Evolutionary conservation across 2,888 invertebrate genomes (phyloP).

Genomic region (Metellina segmentata): DNA sequence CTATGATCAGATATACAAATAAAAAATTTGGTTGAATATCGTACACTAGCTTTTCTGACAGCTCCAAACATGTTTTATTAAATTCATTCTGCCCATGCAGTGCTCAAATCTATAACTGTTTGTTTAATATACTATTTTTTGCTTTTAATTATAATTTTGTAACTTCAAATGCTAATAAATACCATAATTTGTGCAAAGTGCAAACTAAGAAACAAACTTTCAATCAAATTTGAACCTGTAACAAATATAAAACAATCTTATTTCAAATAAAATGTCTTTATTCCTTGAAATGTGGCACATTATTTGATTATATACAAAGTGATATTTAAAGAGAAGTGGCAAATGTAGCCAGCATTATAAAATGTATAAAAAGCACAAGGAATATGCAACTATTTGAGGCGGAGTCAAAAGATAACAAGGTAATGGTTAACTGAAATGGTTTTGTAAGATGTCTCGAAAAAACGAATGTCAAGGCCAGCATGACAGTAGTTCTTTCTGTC

Average conservation of each 20-base stretch:
- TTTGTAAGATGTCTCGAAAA: not conserved
- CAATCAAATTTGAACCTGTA: no score
- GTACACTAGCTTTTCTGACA: no score
- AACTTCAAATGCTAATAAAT: no score
- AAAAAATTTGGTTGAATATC: no score
- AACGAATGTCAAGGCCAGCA: conserved; percentile 19
- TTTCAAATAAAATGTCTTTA: conserved; percentile 60
- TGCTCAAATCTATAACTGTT: no score
- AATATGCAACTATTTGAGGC: conserved; percentile 8
- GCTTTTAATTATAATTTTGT: no score
- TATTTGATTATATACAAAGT: conserved; percentile 70
- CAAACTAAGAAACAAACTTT: no score
- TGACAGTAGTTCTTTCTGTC: conserved; percentile 2
- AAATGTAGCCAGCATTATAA: conserved; percentile 49
- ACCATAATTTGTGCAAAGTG: no score
- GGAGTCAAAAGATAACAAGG: conserved; percentile 21
- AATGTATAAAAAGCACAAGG: conserved; percentile 59
- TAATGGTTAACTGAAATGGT: not conserved
- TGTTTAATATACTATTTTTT: no score
- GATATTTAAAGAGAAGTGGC: conserved; percentile 21
- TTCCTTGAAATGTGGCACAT: conserved; percentile 70
- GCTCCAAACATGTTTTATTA: no score
- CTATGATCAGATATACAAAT: no score
- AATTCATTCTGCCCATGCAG: no score
- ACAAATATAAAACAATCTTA: not conserved